Percentiles rank a stretch among this genome's conserved stretches.
These are phyloP conservation scores for Dromius quadrimaculatus DNA, from an alignment of 2,888 invertebrate species.

Conservation along the genomic window DNA sequence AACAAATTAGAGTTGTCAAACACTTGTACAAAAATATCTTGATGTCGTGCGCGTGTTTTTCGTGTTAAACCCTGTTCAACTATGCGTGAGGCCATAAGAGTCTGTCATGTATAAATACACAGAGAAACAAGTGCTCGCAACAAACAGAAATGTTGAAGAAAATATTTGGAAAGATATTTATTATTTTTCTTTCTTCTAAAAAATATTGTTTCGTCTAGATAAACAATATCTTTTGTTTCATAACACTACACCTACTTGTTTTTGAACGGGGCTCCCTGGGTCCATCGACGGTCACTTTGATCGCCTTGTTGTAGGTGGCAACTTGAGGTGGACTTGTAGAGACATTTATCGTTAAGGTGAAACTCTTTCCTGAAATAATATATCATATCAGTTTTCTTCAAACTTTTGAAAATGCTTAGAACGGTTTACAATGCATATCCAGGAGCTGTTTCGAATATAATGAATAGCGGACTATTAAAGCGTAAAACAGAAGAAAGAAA, in stretches of 20 bases:
- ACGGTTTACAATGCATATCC: too few species aligned
- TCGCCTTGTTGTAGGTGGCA: slow-evolving; percentile 95
- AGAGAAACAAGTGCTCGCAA: not conserved
- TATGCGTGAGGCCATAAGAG: not conserved
- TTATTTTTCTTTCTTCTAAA: too few species aligned
- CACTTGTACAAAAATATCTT: not conserved
- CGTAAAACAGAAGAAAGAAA: too few species aligned
- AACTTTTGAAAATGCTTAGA: too few species aligned
- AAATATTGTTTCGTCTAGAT: too few species aligned
- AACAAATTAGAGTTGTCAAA: not conserved
- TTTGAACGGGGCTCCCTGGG: slow-evolving; percentile 95
- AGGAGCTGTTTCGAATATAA: too few species aligned
- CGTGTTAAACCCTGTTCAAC: not conserved
- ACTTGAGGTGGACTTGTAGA: slow-evolving; percentile 96
- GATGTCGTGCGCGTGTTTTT: not conserved
- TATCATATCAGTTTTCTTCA: too few species aligned
- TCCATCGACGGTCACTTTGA: slow-evolving; percentile 98
- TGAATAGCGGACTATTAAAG: too few species aligned
- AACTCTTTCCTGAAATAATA: slow-evolving; percentile 89
- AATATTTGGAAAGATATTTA: too few species aligned
- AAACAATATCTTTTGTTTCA: too few species aligned
- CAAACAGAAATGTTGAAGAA: too few species aligned
- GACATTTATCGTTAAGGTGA: slow-evolving; percentile 95
- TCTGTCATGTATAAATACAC: not conserved
- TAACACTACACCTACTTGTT: slow-evolving; percentile 92